Conservation (phyloP, 2,797 vertebrate species). For the Tragelaphus oryx region DNA sequence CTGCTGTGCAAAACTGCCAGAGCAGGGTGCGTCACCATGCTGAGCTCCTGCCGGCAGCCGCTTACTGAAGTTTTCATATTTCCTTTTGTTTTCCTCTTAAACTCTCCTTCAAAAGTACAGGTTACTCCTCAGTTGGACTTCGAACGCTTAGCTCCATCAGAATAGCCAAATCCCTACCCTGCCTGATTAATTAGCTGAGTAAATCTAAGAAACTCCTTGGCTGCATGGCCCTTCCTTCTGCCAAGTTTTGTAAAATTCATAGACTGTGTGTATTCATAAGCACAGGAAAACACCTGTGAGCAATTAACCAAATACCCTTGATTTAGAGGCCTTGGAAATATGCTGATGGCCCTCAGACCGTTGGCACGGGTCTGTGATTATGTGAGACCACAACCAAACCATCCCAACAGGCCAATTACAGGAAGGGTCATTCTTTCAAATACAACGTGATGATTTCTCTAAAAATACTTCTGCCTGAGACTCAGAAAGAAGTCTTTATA, state of each 20-base stretch:
- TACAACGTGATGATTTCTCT: constrained; percentile 34
- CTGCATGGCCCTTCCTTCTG: background rate
- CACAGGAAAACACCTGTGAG: constrained; percentile 59
- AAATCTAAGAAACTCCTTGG: constrained; percentile 30
- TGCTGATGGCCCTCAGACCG: background rate
- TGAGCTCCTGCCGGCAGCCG: background rate
- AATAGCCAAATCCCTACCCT: background rate
- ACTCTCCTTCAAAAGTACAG: background rate
- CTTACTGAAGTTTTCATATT: background rate
- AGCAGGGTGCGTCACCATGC: background rate
- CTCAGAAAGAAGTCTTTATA: background rate
- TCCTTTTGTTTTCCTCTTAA: constrained; percentile 21
- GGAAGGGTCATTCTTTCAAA: constrained; percentile 51
- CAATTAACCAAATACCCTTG: constrained; percentile 49
- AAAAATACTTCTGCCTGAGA: constrained; percentile 50
- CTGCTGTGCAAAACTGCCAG: background rate
- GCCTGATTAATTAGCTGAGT: constrained; percentile 43
- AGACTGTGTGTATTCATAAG: constrained; percentile 27
- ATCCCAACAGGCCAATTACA: constrained; percentile 41
- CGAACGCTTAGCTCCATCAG: background rate
- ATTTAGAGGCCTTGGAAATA: constrained; percentile 45
- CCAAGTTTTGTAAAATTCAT: constrained; percentile 59
- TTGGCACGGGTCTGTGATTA: constrained; percentile 60
- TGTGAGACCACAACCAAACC: constrained; percentile 51
- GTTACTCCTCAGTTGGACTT: background rate